Evolutionary conservation across 2,888 invertebrate genomes (phyloP), one percentile per base, ranked within the genome.

Genomic region (Rhopalosiphum nymphaeae): DNA sequence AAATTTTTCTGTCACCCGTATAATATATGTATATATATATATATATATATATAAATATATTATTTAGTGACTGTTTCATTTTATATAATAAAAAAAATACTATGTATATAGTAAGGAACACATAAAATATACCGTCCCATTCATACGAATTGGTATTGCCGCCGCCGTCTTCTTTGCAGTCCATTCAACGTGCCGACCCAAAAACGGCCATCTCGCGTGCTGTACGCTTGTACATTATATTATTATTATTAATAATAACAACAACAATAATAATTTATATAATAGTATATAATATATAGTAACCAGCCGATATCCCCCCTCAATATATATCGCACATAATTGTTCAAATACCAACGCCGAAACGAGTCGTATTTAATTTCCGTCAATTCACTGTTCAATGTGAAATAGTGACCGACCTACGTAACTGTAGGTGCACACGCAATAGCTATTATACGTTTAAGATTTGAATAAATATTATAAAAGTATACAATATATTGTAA

Each of bases 1-100:
- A 90, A 67, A 90, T 67, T 90, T 57, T 89, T 89, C 26, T 84
- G 78, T 91, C 56, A 16, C 90, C 90, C 61, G 46, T 46, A 44
- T n/a, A n/a, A 10, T 46, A 44, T n/a, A 90, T 4, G 25, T 36
- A 56, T 13, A 4, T 25, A 11, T 21, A 16, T n/a, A 56, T 36
- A 16, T 36, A 44, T 25, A 9, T 21, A 16, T 87, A 16, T 57
- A 46, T 36, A 53, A 53, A 53, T 53, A 21, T 53, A 53, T 53
- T 53, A 53, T 53, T 53, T 53, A 21, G 90, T 49, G 90, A 89
- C 89, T 13, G 44, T 88, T 36, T 29, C 89, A 3, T 89, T 89
- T 61, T 7, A 89, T 61, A 44, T 21, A 78, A 78, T 36, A 36
- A 78, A 78, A 78, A 78, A 78, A 78, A 78, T 78, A 78, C 78